Base-by-base conservation (phyloP, 2,888 invertebrate species). In the Harmothoe impar region DNA sequence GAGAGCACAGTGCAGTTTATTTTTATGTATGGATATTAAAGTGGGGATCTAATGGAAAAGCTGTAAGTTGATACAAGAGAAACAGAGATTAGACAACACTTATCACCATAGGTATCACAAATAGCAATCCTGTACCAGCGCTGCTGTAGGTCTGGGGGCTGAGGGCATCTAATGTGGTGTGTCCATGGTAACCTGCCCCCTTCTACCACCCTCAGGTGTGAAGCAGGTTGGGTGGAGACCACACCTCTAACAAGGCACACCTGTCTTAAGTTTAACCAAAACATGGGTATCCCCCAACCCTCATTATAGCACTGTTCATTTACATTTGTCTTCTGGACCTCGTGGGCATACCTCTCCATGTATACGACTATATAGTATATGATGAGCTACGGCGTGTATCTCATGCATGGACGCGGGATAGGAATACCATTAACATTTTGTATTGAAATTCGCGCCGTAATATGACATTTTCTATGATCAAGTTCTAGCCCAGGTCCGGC, bases 181-280 rank as follows among this genome's bases (percentile, higher is more conserved):
- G 72, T n/a, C 72, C 72, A 29, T 72, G 72, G 29, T 25, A 72
- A 72, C 72, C 15, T 29, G 25, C 72, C 72, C 29, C 72, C 29
- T 29, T 17, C 25, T 72, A 12, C 72, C 7, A 62, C 62, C 12
- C 62, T n/a, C 72, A 72, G 72, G 72, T 72, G 72, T 29, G 15
- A 15, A 15, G 12, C 72, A 72, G 25, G 72, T 72, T 0, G 31
- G 72, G 72, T 72, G 15, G 72, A 72, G 29, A 72, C 25, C 72
- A 72, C 72, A 72, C 29, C 72, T 15, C 72, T 72, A 72, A 72
- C 72, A 72, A 72, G 72, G n/a, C 72, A 72, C 72, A 72, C 72
- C 72, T 72, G 72, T 62, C 62, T 43, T 43, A 43, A 43, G 43
- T 43, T 43, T 10, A 43, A 43, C 43, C 10, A 43, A 43, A 43